Conservation (phyloP, 35 echinoderm and acorn worm genomes). For the Ophioderma brevispina region DNA sequence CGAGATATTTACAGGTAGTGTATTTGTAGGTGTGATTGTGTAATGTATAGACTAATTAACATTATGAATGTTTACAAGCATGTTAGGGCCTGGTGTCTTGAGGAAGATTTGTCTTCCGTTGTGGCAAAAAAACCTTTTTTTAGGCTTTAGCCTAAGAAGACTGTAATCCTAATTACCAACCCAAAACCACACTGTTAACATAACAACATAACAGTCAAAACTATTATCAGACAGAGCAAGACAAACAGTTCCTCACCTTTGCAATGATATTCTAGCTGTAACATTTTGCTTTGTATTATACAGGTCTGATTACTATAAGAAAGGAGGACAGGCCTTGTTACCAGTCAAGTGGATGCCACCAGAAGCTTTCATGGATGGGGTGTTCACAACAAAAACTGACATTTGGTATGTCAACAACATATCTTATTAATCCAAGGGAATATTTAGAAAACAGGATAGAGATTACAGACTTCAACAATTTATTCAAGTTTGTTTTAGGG, state of each 20-base stretch:
- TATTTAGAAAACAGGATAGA: too few relatives aligned
- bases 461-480: too few relatives aligned
- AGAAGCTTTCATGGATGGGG: slow-evolving; percentile 90
- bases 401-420: too few relatives aligned
- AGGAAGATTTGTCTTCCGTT: background rate
- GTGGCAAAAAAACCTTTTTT: too few relatives aligned
- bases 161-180: background rate
- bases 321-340: slow-evolving; percentile 69
- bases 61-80: too few relatives aligned
- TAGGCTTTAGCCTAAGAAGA: background rate
- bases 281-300: background rate
- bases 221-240: background rate
- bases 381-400: slow-evolving; percentile 78
- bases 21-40: too few relatives aligned
- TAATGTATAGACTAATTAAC: too few relatives aligned
- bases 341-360: slow-evolving; percentile 99
- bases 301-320: slow-evolving; percentile 88
- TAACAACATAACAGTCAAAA: background rate
- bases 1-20: slow-evolving; percentile 92
- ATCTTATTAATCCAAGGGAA: too few relatives aligned
- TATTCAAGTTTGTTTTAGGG: too few relatives aligned
- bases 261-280: background rate
- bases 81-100: too few relatives aligned
- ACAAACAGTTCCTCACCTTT: background rate
- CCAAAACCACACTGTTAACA: background rate